Percentiles rank a stretch among this genome's conserved stretches.
These are phyloP conservation scores for Protophormia terraenovae DNA, from an alignment of 2,888 invertebrate species.

Conservation along the genomic window DNA sequence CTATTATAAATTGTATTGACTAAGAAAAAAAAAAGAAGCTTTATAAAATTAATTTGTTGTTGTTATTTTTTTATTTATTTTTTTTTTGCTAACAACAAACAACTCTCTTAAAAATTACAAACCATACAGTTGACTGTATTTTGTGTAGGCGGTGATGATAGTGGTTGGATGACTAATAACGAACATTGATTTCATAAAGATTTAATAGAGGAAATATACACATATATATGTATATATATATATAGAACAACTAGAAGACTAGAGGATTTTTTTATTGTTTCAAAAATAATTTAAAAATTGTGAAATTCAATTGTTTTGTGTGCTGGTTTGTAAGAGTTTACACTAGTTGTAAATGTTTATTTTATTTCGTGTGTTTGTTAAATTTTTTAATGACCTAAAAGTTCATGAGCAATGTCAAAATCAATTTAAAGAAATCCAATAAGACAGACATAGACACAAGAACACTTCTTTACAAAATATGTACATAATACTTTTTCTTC, in stretches of 20 bases:
- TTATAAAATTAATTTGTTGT: neutral
- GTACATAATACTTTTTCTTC: neutral
- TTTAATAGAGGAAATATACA: neutral
- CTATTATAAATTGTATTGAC: neutral
- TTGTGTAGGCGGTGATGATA: conserved; percentile 16
- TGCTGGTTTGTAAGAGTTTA: neutral
- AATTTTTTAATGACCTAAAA: neutral
- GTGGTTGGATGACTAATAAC: conserved; percentile 24
- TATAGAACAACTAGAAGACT: neutral
- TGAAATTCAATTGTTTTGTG: conserved; percentile 15
- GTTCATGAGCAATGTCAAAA: conserved; percentile 37
- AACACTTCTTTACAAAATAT: neutral
- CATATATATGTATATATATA: neutral
- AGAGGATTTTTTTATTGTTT: neutral
- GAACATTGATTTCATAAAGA: conserved; percentile 14
- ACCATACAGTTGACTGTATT: neutral
- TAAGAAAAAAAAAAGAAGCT: neutral
- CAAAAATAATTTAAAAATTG: neutral
- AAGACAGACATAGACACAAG: neutral
- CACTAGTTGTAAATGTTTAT: neutral
- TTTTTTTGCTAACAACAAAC: neutral
- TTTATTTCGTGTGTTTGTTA: neutral
- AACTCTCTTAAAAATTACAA: neutral
- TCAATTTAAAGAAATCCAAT: neutral
- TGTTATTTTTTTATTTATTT: neutral